A percentile compares a stretch with the other conserved stretches of the same genome.
These are phyloP conservation scores for Avahi laniger DNA, from an alignment of 2,797 vertebrate genomes.

Conservation along the genomic window DNA sequence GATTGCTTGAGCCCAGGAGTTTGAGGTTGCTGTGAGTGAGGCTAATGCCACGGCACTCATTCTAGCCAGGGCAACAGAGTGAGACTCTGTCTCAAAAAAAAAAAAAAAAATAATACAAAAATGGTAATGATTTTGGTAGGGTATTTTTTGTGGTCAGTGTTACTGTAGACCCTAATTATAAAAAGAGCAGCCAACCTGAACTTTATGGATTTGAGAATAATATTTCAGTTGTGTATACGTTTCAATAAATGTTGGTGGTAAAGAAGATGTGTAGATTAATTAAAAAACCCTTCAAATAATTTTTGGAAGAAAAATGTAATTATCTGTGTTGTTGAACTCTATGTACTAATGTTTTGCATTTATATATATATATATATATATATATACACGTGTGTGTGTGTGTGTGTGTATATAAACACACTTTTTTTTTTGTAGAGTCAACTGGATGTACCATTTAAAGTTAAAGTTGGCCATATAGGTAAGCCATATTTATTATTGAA, in stretches of 20 bases:
- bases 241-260: neutral
- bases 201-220: constrained; percentile 18
- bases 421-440: constrained; percentile 89
- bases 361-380: constrained; percentile 13
- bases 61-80: too few relatives aligned
- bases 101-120: neutral
- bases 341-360: neutral
- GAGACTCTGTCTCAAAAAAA: too few relatives aligned
- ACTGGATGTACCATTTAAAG: constrained; percentile 98
- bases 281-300: constrained; percentile 13
- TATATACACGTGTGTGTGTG: too few relatives aligned
- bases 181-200: neutral
- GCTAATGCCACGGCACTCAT: too few relatives aligned
- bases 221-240: neutral
- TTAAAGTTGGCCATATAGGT: constrained; percentile 97
- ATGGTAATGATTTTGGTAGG: neutral
- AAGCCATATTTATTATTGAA: constrained; percentile 78
- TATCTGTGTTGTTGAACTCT: constrained; percentile 45
- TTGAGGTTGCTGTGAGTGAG: too few relatives aligned
- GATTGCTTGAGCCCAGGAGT: too few relatives aligned
- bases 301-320: constrained; percentile 2
- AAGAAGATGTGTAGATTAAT: neutral
- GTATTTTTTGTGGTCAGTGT: neutral
- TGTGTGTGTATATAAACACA: too few relatives aligned
- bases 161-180: neutral